Evolutionary conservation across 2,113 vertebrate genomes (phyloP), one percentile per base, ranked within the genome.

Genomic region (Nycticorax nycticorax): DNA sequence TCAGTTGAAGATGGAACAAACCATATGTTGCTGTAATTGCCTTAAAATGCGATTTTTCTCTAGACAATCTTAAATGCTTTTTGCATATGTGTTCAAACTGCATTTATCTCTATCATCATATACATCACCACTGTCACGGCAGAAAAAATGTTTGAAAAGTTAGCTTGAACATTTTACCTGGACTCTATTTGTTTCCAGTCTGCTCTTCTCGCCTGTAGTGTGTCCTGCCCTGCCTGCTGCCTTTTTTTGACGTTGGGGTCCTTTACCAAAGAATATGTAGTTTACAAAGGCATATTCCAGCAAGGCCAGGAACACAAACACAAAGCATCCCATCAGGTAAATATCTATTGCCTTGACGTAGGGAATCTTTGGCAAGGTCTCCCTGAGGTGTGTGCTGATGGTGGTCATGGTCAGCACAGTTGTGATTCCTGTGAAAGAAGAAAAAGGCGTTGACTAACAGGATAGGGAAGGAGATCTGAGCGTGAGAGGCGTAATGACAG

Each of bases 351-450:
- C 99, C 96, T 99, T 99, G 77, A 99, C 99, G 0, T 99, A 99
- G 18, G 99, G 99, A 93, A 99, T 99, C 98, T 99, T 99, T 80
- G 99, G 99, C 93, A 99, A 97, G 6, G 99, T 99, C 97, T 99
- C 99, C 94, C 99, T 98, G 88, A 99, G 98, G 83, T 99, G 99
- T 50, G 99, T 99, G 95, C 99, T 99, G 97, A 99, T 99, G 92
- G 99, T 99, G 53, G 99, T 99, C 99, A 99, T 99, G 27, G 99
- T 99, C 97, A 99, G 97, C 92, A 99, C 99, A 4, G 99, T 99
- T 18, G 99, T 99, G 93, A 99, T 99, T 91, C 99, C 99, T 99
- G 89, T 0, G 3, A 88, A 89, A 21, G 93, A 93, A 97, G 86
- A 83, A 93, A 55, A 11, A 43, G 33, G 21, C 26, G 10, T 79